A percentile compares a stretch with the other conserved stretches of the same genome.
Evolutionary conservation across 2,797 vertebrate genomes (phyloP).

Genomic region (Artibeus jamaicensis): DNA sequence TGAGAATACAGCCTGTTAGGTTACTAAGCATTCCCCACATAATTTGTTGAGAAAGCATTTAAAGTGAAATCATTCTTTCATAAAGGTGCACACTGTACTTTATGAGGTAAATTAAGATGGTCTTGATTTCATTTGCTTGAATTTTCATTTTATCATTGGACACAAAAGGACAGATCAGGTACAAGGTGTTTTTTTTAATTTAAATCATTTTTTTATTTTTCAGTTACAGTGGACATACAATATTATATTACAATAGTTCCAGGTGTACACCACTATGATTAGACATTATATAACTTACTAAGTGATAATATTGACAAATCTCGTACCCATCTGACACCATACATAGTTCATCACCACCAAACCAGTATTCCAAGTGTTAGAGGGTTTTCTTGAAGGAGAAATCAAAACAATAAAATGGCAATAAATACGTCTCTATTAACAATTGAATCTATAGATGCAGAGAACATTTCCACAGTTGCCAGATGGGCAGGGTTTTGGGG

Average conservation of each 20-base stretch:
- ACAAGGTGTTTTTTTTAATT: not conserved
- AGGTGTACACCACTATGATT: not conserved
- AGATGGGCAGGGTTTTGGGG: not conserved
- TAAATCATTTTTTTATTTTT: too few species aligned
- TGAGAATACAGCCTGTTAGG: not conserved
- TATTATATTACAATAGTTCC: not conserved
- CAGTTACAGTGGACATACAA: not conserved
- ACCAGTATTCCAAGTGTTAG: not conserved
- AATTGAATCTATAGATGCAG: not conserved
- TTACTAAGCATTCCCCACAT: not conserved
- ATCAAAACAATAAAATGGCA: not conserved
- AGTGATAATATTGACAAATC: not conserved
- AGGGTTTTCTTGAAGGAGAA: not conserved
- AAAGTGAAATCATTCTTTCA: not conserved
- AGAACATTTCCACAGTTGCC: not conserved
- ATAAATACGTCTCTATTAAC: not conserved
- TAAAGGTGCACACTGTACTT: not conserved
- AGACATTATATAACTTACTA: not conserved
- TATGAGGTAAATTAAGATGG: not conserved
- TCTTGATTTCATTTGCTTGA: not conserved
- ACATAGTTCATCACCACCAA: not conserved
- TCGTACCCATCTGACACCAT: not conserved
- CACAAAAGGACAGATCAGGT: not conserved
- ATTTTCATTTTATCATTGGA: not conserved
- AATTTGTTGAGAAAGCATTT: not conserved